Percentiles rank a stretch among this genome's conserved stretches.
These are phyloP conservation scores for Campylomormyrus tamandua DNA, from an alignment of 2,113 vertebrate species.

Conservation along the genomic window DNA sequence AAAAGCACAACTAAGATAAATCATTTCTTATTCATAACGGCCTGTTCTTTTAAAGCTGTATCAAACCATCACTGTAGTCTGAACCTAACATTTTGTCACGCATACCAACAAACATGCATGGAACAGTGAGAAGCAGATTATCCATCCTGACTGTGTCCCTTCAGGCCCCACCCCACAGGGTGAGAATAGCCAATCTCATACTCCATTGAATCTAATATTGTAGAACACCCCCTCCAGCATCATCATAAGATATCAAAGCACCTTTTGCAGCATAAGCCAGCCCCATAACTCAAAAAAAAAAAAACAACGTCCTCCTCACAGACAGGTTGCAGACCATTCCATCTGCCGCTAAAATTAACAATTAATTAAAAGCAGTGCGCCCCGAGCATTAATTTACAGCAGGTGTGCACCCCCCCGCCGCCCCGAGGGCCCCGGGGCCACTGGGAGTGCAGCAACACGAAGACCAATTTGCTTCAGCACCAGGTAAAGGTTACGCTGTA, in stretches of 20 bases:
- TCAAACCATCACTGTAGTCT: not conserved
- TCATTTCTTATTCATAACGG: not conserved
- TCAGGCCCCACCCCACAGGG: not conserved
- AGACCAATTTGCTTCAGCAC: conserved; percentile 31
- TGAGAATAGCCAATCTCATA: not conserved
- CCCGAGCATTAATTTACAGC: conserved; percentile 15
- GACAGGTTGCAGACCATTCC: not conserved
- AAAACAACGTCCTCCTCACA: not conserved
- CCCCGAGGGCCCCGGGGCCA: conserved; percentile 2
- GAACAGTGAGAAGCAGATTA: not conserved
- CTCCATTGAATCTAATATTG: not conserved
- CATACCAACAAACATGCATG: not conserved
- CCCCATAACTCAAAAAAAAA: not conserved
- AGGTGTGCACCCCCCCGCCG: not conserved
- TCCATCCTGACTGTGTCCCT: not conserved
- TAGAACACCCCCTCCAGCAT: not conserved
- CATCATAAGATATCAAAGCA: not conserved
- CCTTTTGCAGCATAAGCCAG: not conserved
- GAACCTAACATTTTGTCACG: not conserved
- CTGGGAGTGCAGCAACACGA: conserved; percentile 24
- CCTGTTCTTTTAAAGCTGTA: not conserved
- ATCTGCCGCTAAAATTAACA: conserved; percentile 27
- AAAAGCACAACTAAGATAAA: not conserved
- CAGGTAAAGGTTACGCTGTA: conserved; percentile 37
- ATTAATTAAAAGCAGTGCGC: conserved; percentile 26